Evolutionary conservation across 2,888 invertebrate species (phyloP).

Genomic region (Buathra laborator): DNA sequence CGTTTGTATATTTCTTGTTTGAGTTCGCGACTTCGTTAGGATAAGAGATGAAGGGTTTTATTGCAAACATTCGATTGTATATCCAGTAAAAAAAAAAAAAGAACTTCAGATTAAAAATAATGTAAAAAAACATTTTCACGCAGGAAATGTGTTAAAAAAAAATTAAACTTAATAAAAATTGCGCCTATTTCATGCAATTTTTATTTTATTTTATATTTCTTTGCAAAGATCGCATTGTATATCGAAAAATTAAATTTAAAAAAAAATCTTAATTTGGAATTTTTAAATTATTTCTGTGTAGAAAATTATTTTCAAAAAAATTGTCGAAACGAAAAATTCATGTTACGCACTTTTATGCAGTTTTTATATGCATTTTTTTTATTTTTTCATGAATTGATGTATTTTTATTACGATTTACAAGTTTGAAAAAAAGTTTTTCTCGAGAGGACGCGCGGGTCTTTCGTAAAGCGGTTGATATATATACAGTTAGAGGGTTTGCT

Average conservation of each 20-base stretch:
- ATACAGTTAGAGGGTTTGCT: slow-evolving; percentile 30
- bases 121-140: too few species aligned
- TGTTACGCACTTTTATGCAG: neutral
- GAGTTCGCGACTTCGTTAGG: neutral
- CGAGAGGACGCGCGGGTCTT: neutral
- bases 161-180: too few species aligned
- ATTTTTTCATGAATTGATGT: neutral
- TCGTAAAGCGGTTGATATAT: neutral
- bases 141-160: too few species aligned
- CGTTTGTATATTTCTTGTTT: slow-evolving; percentile 36
- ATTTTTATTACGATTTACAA: slow-evolving; percentile 11
- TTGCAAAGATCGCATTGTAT: too few species aligned
- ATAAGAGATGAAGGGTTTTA: too few species aligned
- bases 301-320: too few species aligned
- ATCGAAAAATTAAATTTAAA: neutral
- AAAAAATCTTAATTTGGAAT: neutral
- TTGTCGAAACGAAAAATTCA: too few species aligned
- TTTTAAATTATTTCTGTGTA: neutral
- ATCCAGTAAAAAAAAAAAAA: too few species aligned
- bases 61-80: too few species aligned
- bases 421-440: slow-evolving; percentile 49
- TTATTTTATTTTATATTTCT: too few species aligned
- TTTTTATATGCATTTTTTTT: neutral
- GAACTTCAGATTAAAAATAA: too few species aligned
- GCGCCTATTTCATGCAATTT: too few species aligned